Conservation (phyloP, 2,888 invertebrate species). For the Hydropsyche betteni region DNA sequence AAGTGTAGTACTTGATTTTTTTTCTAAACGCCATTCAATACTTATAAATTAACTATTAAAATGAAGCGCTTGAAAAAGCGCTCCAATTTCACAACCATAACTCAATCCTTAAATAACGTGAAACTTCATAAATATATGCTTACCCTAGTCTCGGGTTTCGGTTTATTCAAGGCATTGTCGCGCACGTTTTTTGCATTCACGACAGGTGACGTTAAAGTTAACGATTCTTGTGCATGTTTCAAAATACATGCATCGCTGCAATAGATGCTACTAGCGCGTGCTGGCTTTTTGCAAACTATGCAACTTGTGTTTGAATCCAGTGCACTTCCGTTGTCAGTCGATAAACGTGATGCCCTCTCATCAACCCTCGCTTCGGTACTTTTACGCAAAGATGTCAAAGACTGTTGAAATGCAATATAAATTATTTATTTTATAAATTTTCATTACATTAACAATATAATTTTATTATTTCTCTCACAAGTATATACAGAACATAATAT, state of each 20-base stretch:
- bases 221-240: slow-evolving; percentile 81
- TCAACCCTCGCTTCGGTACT: slow-evolving; percentile 46
- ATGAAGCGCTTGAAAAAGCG: too few species aligned
- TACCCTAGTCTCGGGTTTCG: slow-evolving; percentile 61
- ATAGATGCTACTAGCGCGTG: slow-evolving; percentile 85
- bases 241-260: slow-evolving; percentile 90
- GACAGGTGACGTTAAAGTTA: slow-evolving; percentile 53
- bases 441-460: neutral
- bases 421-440: neutral
- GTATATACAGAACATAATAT: neutral
- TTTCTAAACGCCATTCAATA: neutral
- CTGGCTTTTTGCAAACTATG: slow-evolving; percentile 80
- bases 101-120: neutral
- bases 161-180: slow-evolving; percentile 55
- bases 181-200: slow-evolving; percentile 12
- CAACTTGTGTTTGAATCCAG: slow-evolving; percentile 64
- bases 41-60: neutral
- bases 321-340: slow-evolving; percentile 24
- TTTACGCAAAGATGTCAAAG: slow-evolving; percentile 41
- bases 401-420: slow-evolving; percentile 37
- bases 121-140: slow-evolving; percentile 53
- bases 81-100: too few species aligned
- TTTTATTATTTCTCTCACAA: neutral
- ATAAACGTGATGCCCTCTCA: slow-evolving; percentile 42
- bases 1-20: too few species aligned